A percentile compares a stretch with the other conserved stretches of the same genome.
Evolutionary conservation across 2,113 vertebrate species (phyloP).

Genomic region (Otocyon megalotis): DNA sequence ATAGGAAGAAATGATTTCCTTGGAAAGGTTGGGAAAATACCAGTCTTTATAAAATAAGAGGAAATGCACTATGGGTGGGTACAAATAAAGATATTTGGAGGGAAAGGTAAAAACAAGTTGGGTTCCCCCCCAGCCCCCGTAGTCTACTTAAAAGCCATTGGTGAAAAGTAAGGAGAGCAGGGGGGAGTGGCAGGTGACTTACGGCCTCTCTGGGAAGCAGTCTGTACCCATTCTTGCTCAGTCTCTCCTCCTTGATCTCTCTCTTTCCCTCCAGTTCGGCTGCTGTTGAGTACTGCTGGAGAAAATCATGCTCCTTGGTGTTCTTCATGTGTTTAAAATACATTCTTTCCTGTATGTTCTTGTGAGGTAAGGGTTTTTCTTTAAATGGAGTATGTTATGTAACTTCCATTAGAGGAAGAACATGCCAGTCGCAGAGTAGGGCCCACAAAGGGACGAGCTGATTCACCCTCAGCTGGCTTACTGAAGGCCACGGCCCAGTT

Average conservation of each 20-base stretch:
- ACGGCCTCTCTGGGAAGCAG: not conserved
- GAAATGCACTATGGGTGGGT: not conserved
- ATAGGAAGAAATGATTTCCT: not conserved
- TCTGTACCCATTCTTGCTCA: not conserved
- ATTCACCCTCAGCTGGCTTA: not conserved
- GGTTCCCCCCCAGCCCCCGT: not conserved
- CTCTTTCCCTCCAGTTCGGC: not conserved
- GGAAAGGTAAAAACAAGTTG: not conserved
- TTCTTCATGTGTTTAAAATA: conserved; percentile 5
- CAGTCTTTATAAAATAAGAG: not conserved
- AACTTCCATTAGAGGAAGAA: not conserved
- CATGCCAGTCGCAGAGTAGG: not conserved
- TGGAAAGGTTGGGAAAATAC: not conserved
- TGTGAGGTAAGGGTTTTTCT: not conserved
- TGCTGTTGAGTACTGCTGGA: not conserved
- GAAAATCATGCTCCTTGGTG: not conserved
- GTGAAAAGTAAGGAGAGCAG: not conserved
- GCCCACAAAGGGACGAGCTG: not conserved
- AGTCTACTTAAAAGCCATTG: not conserved
- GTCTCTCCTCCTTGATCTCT: not conserved
- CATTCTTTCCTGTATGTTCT: not conserved
- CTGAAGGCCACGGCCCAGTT: not conserved
- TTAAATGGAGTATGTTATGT: not conserved
- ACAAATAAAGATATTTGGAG: not conserved
- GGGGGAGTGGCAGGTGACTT: not conserved